Percentiles rank a stretch among this genome's conserved stretches.
phyloP scores from a whole-genome alignment of 1,140 invertebrate species.

The Scaptomyza hsui region DNA sequence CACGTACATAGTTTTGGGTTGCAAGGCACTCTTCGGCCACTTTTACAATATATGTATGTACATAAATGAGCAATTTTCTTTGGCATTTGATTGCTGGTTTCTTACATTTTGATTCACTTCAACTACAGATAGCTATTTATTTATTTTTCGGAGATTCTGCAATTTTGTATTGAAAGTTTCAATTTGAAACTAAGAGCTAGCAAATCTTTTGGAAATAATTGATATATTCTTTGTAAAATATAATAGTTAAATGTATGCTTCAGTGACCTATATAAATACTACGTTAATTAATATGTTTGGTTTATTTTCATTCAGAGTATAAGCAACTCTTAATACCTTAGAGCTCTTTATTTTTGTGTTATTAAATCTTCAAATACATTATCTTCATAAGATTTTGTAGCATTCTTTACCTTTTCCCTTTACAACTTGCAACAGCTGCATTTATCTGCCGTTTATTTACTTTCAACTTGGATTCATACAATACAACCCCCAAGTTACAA shows the following conservation, averaged over 20 bases:
- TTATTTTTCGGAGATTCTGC: constrained; percentile 9
- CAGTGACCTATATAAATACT: no score
- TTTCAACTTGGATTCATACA: background rate
- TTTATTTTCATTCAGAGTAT: no score
- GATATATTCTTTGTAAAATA: no score
- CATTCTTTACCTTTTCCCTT: background rate
- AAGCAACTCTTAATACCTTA: no score
- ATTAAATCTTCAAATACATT: no score
- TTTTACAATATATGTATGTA: constrained; percentile 37
- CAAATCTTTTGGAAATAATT: no score
- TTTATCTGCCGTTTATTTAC: background rate
- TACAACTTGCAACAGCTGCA: background rate
- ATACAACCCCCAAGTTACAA: constrained; percentile 9
- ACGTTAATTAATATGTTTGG: no score
- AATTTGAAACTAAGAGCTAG: no score
- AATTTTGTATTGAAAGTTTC: background rate
- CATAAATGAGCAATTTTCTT: constrained; percentile 75
- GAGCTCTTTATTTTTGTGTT: background rate
- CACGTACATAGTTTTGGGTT: background rate
- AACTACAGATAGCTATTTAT: constrained; percentile 18
- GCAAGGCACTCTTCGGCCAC: background rate
- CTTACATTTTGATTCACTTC: constrained; percentile 38
- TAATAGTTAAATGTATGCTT: no score
- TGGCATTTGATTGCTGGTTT: constrained; percentile 46
- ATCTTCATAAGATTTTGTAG: no score